Evolutionary conservation across 2,888 invertebrate genomes (phyloP).

Genomic region (Nomada fucata): DNA sequence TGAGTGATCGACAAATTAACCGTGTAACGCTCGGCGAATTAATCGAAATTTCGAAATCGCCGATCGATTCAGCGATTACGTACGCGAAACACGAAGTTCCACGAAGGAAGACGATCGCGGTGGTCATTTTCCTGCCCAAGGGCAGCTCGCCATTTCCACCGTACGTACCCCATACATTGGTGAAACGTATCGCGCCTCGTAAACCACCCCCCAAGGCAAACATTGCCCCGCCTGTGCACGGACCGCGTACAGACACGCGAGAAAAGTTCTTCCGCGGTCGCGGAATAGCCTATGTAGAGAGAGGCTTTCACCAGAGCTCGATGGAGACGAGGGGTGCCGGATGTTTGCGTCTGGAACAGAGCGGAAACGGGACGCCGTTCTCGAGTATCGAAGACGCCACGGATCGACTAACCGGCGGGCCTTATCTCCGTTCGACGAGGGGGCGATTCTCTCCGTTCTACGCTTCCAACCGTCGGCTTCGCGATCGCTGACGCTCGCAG

Average conservation of each 20-base stretch:
- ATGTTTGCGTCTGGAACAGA: slow-evolving; percentile 63
- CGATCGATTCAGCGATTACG: no score
- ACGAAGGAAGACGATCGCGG: no score
- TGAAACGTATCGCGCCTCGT: slow-evolving; percentile 22
- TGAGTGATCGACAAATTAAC: no score
- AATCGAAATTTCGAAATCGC: no score
- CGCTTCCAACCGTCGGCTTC: slow-evolving; percentile 54
- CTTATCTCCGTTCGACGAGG: slow-evolving; percentile 56
- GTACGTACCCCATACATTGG: neutral
- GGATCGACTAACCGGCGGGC: slow-evolving; percentile 32
- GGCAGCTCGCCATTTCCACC: neutral
- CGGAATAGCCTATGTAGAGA: slow-evolving; percentile 17
- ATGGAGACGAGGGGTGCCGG: slow-evolving; percentile 41
- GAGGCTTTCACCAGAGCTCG: slow-evolving; percentile 35
- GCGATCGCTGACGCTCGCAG: slow-evolving; percentile 64
- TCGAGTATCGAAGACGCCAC: slow-evolving; percentile 51
- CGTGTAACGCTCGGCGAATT: no score
- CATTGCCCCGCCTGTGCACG: neutral
- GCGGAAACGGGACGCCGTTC: slow-evolving; percentile 55
- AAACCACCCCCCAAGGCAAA: slow-evolving; percentile 14
- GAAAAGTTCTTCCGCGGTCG: slow-evolving; percentile 16
- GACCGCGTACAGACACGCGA: slow-evolving; percentile 8
- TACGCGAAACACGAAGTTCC: no score
- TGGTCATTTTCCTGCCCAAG: neutral
- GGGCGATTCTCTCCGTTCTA: slow-evolving; percentile 66